Evolutionary conservation across 2,888 invertebrate species (phyloP).

Genomic region (Agelastica alni): DNA sequence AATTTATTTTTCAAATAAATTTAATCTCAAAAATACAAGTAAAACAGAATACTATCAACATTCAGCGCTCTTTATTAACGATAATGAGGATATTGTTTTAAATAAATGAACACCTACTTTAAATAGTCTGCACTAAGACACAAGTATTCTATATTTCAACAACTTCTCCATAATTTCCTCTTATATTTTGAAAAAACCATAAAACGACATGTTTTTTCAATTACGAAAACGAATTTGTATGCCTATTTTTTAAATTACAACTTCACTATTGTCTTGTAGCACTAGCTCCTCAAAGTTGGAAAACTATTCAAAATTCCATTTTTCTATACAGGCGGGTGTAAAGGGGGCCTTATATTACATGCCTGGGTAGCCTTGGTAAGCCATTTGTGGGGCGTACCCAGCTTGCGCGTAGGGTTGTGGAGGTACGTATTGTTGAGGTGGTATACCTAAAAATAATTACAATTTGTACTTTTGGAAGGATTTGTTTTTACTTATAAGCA

Average conservation of each 20-base stretch:
- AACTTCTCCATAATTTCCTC: slow-evolving; percentile 7
- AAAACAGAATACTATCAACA: not conserved
- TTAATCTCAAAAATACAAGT: not conserved
- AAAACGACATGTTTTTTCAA: not conserved
- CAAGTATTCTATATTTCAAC: too few relatives aligned
- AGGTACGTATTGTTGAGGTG: slow-evolving; percentile 53
- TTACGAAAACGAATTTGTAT: slow-evolving; percentile 5
- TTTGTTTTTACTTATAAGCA: too few relatives aligned
- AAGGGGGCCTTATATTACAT: slow-evolving; percentile 58
- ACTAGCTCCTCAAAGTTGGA: slow-evolving; percentile 17
- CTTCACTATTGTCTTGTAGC: slow-evolving; percentile 23
- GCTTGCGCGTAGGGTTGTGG: slow-evolving; percentile 63
- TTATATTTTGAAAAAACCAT: not conserved
- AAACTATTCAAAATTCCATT: slow-evolving; percentile 25
- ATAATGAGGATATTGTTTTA: too few relatives aligned
- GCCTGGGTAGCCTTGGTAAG: slow-evolving; percentile 66
- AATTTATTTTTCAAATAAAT: not conserved
- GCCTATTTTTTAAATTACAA: slow-evolving; percentile 14
- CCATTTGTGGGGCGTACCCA: slow-evolving; percentile 61
- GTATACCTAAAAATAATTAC: slow-evolving; percentile 54
- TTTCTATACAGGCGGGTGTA: slow-evolving; percentile 25
- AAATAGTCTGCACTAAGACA: too few relatives aligned
- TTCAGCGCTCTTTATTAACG: too few relatives aligned
- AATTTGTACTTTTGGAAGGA: too few relatives aligned
- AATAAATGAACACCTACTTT: too few relatives aligned